Conservation (phyloP, 2,797 vertebrate species). For the Pygocentrus nattereri region DNA sequence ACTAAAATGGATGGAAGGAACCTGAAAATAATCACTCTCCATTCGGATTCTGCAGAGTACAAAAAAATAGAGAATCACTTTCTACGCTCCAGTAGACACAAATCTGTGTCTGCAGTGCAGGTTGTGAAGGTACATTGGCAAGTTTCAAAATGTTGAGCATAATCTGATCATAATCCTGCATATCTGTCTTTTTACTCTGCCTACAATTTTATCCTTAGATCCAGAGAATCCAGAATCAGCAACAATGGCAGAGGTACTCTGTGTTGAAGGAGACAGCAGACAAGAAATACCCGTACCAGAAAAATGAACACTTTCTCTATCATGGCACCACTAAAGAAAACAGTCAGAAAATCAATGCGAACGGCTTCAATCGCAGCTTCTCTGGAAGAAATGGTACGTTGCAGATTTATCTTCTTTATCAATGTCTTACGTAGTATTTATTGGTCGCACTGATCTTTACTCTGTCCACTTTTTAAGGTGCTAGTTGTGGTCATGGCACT, state of each 20-base stretch:
- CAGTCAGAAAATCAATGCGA: constrained; percentile 64
- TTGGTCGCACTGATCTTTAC: no score
- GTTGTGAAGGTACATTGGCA: constrained; percentile 61
- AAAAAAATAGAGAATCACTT: constrained; percentile 58
- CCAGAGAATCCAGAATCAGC: constrained; percentile 65
- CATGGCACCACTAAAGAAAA: constrained; percentile 67
- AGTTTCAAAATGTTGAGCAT: no score
- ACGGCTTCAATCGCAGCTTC: constrained; percentile 72
- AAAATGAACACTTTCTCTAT: constrained; percentile 64
- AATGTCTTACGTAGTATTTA: no score
- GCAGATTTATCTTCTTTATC: no score
- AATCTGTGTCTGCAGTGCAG: neutral
- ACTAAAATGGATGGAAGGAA: constrained; percentile 60
- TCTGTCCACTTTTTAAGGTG: constrained; percentile 41
- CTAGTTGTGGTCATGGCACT: constrained; percentile 56
- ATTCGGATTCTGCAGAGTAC: constrained; percentile 57
- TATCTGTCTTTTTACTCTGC: neutral
- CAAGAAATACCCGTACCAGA: constrained; percentile 64
- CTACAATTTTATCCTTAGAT: constrained; percentile 54
- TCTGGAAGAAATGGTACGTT: constrained; percentile 68
- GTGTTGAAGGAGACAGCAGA: constrained; percentile 65
- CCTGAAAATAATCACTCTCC: constrained; percentile 50
- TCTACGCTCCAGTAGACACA: constrained; percentile 41
- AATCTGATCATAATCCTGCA: no score
- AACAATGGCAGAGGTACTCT: constrained; percentile 67